phyloP scores from a whole-genome alignment of 2,888 invertebrate species.

The Nebria brevicollis region DNA sequence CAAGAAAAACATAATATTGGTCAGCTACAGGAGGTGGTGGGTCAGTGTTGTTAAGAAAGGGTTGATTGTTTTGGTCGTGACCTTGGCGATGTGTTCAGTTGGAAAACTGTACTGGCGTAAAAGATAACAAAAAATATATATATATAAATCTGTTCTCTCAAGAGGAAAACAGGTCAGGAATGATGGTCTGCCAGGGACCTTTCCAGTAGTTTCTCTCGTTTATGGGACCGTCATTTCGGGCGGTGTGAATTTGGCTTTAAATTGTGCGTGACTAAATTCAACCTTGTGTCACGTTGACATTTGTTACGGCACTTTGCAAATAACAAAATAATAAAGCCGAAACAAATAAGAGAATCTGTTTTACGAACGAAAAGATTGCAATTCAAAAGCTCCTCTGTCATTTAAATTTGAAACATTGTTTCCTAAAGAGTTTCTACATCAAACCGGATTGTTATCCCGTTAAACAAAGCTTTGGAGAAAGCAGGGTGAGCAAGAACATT shows the following conservation, averaged over 20 bases:
- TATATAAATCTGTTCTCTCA: background rate
- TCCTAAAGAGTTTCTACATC: constrained; percentile 3
- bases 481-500: background rate
- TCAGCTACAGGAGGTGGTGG: background rate
- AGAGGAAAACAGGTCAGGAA: background rate
- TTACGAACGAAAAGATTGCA: too few relatives aligned
- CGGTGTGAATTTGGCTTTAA: background rate
- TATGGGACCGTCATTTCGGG: background rate
- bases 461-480: background rate
- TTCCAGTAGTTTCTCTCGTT: background rate
- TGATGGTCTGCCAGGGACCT: background rate
- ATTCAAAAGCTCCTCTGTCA: background rate
- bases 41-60: background rate
- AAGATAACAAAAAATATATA: background rate
- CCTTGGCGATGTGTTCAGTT: background rate
- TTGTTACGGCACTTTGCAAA: background rate
- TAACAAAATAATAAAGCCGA: background rate
- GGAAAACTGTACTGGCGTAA: background rate
- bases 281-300: background rate
- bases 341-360: background rate
- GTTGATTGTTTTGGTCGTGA: background rate
- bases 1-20: background rate
- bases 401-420: background rate
- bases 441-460: constrained; percentile 16
- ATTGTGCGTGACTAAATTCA: background rate